Conservation (phyloP, 2,113 vertebrate species). For the Salminus brasiliensis region DNA sequence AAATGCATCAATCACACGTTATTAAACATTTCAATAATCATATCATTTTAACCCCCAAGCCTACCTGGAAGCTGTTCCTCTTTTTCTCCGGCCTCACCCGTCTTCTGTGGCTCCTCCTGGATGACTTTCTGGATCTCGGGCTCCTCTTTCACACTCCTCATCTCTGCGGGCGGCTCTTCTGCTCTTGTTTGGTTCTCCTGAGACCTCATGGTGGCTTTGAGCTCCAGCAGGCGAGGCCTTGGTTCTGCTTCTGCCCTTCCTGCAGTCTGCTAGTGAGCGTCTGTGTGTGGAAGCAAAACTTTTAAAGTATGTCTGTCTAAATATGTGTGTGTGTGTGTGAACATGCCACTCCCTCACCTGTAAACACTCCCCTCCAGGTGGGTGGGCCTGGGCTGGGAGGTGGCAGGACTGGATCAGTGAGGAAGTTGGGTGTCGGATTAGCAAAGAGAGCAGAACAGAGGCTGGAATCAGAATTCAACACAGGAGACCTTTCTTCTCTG, state of each 20-base stretch:
- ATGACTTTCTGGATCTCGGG: slow-evolving; percentile 19
- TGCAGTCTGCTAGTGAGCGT: slow-evolving; percentile 3
- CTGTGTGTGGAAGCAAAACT: background rate
- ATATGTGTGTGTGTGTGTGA: background rate
- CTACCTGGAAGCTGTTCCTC: slow-evolving; percentile 41
- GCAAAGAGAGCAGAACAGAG: background rate
- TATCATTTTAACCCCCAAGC: background rate
- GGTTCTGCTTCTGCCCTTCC: background rate
- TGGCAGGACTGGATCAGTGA: background rate
- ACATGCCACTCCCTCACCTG: background rate
- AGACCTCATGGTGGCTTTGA: background rate
- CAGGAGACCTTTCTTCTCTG: background rate
- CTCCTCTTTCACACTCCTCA: background rate
- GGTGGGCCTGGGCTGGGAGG: too few relatives aligned
- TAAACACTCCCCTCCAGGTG: background rate
- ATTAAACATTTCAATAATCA: background rate
- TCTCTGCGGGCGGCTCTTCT: background rate
- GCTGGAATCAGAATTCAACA: background rate
- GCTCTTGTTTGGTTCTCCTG: background rate
- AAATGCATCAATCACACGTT: background rate
- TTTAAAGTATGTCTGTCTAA: background rate
- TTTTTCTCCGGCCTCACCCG: slow-evolving; percentile 41
- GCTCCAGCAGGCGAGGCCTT: background rate
- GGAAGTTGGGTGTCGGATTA: background rate
- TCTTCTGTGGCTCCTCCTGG: slow-evolving; percentile 48